phyloP scores from a whole-genome alignment of 2,797 vertebrate genomes.

The Lindbergichthys nudifrons region DNA sequence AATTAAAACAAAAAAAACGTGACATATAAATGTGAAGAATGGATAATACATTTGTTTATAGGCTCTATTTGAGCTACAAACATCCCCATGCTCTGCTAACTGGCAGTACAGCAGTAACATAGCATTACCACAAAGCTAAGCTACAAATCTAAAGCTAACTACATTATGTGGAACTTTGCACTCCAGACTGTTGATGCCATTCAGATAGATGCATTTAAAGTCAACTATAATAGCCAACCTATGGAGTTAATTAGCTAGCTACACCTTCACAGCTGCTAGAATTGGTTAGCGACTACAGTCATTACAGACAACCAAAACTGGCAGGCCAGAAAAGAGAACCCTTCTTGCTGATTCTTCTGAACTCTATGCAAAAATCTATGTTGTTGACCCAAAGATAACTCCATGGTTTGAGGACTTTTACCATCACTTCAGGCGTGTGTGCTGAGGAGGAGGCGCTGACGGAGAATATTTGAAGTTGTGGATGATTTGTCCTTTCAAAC shows the following conservation, averaged over 20 bases:
- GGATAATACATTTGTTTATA: background rate
- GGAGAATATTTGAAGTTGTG: conserved; percentile 16
- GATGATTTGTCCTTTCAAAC: conserved; percentile 44
- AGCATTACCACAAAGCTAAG: too few species aligned
- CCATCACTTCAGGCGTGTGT: background rate
- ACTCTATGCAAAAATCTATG: background rate
- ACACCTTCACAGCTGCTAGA: background rate
- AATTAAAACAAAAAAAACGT: background rate
- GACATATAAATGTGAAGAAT: background rate
- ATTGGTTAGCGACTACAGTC: background rate
- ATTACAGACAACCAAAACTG: too few species aligned
- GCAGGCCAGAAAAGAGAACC: too few species aligned
- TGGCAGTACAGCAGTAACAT: too few species aligned
- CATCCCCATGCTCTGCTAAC: too few species aligned
- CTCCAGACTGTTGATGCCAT: background rate
- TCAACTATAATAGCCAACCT: background rate
- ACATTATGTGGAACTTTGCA: too few species aligned
- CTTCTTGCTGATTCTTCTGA: background rate
- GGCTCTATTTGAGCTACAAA: too few species aligned
- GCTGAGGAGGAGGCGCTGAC: conserved; percentile 19
- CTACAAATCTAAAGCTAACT: too few species aligned
- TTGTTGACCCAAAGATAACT: background rate
- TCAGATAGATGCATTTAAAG: background rate
- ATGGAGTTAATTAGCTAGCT: background rate
- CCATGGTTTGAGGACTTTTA: background rate